A percentile compares a stretch with the other conserved stretches of the same genome.
phyloP scores from a whole-genome alignment of 2,113 vertebrate genomes.

The Limnothrissa miodon region DNA sequence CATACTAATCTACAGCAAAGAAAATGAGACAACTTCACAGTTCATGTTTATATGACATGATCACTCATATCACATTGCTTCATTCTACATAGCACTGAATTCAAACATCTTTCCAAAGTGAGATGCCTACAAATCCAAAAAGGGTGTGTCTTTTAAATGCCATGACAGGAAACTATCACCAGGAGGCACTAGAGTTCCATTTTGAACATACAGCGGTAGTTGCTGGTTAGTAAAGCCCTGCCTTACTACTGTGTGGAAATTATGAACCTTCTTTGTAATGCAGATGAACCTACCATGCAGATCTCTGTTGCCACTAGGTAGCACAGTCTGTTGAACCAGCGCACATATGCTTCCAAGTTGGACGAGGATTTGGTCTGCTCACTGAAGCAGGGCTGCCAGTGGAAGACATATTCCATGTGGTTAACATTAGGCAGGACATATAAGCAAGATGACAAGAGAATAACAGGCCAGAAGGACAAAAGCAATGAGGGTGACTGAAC shows the following conservation, averaged over 20 bases:
- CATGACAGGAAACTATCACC: not conserved
- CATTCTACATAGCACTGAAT: not conserved
- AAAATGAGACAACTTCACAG: not conserved
- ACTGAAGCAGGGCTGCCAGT: conserved; percentile 75
- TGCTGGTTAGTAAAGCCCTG: not conserved
- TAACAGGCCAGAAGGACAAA: too few species aligned
- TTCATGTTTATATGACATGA: too few species aligned
- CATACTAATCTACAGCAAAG: not conserved
- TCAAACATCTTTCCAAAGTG: not conserved
- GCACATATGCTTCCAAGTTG: conserved; percentile 89
- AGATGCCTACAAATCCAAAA: not conserved
- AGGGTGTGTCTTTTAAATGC: not conserved
- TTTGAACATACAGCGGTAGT: not conserved
- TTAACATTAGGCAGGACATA: conserved; percentile 20
- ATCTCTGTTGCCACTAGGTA: conserved; percentile 96
- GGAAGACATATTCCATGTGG: not conserved
- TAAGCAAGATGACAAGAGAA: not conserved
- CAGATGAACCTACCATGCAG: conserved; percentile 81
- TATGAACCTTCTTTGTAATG: not conserved
- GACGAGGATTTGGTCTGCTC: conserved; percentile 82
- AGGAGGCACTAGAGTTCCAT: not conserved
- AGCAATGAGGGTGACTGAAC: too few species aligned
- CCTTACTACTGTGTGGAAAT: not conserved
- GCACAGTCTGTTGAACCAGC: conserved; percentile 97
- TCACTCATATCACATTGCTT: too few species aligned